These are phyloP conservation scores for Python bivittatus DNA, from an alignment of 2,113 vertebrate species.

Conservation along the genomic window DNA sequence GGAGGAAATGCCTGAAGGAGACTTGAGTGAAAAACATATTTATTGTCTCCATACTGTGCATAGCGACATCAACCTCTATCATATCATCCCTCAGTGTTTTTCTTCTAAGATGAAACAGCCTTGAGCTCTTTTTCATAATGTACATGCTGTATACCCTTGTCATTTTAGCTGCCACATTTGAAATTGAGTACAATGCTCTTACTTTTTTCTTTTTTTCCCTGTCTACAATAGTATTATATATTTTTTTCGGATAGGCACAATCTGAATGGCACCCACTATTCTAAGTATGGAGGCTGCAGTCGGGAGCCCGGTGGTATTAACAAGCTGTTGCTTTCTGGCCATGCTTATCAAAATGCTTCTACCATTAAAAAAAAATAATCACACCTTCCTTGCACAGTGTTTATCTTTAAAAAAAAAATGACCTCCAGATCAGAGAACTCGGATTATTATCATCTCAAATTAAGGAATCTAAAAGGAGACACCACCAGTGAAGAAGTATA, in stretches of 20 bases:
- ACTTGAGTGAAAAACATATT: neutral
- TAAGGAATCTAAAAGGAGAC: conserved; percentile 28
- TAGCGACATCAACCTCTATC: neutral
- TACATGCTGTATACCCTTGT: neutral
- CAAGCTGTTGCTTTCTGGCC: no score
- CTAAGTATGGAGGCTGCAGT: no score
- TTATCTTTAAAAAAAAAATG: conserved; percentile 12
- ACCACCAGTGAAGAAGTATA: conserved; percentile 37
- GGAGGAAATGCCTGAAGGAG: neutral
- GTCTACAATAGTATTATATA: no score
- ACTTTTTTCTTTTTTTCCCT: no score
- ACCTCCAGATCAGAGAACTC: neutral
- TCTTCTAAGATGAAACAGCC: no score
- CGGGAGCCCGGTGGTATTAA: no score
- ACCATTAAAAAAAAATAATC: neutral
- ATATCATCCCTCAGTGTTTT: neutral
- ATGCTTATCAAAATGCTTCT: neutral
- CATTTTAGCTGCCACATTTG: no score
- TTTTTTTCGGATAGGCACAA: no score
- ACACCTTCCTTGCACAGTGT: conserved; percentile 26
- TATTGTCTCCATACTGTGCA: neutral
- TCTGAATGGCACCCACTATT: no score
- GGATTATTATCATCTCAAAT: neutral
- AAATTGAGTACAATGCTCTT: no score
- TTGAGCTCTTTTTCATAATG: no score